Conservation (phyloP, 1,140 invertebrate species). For the Wasmannia auropunctata region DNA sequence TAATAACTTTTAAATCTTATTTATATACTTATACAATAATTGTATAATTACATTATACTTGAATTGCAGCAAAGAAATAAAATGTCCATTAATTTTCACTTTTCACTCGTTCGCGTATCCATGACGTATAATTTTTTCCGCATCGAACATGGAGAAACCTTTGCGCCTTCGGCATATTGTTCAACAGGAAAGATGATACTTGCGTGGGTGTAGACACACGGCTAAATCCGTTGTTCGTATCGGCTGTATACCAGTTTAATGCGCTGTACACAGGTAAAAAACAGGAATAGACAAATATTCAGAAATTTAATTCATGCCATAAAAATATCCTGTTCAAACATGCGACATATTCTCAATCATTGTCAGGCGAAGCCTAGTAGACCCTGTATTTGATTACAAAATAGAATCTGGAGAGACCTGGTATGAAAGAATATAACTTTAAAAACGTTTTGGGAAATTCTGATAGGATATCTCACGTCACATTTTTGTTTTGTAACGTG, state of each 20-base stretch:
- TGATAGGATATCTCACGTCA: neutral
- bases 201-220: neutral
- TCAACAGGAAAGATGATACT: slow-evolving; percentile 15
- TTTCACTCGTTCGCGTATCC: slow-evolving; percentile 2
- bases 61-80: neutral
- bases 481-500: neutral
- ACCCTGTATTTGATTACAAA: neutral
- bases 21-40: neutral
- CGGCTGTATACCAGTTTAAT: neutral
- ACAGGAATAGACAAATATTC: neutral
- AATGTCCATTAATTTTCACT: slow-evolving; percentile 10
- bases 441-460: neutral
- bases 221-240: slow-evolving; percentile 34
- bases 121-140: neutral
- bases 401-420: neutral
- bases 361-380: neutral
- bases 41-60: neutral
- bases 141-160: neutral
- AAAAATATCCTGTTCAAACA: neutral
- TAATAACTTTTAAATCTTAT: neutral
- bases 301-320: slow-evolving; percentile 8
- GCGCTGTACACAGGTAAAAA: neutral
- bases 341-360: slow-evolving; percentile 30
- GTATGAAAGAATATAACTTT: neutral
- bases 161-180: slow-evolving; percentile 2